Evolutionary conservation across 2,888 invertebrate genomes (phyloP), one percentile per base, ranked within the genome.

Genomic region (Eudemis profundana): DNA sequence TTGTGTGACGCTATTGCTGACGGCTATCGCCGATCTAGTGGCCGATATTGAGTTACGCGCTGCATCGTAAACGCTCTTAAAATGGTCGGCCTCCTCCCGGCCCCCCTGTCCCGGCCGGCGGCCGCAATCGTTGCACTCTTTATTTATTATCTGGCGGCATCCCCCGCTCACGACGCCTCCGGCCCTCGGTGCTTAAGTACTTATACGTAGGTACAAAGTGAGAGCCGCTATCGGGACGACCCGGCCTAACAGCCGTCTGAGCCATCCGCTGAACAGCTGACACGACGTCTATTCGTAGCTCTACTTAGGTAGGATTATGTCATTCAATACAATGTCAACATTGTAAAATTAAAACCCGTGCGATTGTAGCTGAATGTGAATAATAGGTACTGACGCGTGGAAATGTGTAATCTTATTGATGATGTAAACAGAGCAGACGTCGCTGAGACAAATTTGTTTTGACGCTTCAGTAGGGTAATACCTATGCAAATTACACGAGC

Each of bases 91-190:
- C 89, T 85, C 87, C 85, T 87, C 89, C 88, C 79, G 82, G 84
- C 88, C 89, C 87, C 85, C 83, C 85, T 82, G 82, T 82, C 83
- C 86, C 83, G 78, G 78, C 78, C 82, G 86, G 85, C 86, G 87
- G 89, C 85, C 89, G 90, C 90, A 90, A 91, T 90, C 91, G 89
- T 85, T 92, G 91, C 91, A 91, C 90, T 90, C 87, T 88, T 90
- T 90, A 91, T 92, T 91, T 90, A 90, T 91, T 89, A 89, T 90
- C 90, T 85, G 78, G 79, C 88, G 84, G 84, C 85, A 85, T 83
- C 84, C 86, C 87, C 84, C 83, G 78, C 77, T 78, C 74, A 60
- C 82, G 74, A 76, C 77, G 80, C 77, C 78, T 79, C 78, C 74
- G 75, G 78, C 77, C 79, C 79, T 75, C 74, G 72, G 61, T 69